Base-by-base conservation (phyloP, 2,113 vertebrate species). In the Acanthisitta chloris region DNA sequence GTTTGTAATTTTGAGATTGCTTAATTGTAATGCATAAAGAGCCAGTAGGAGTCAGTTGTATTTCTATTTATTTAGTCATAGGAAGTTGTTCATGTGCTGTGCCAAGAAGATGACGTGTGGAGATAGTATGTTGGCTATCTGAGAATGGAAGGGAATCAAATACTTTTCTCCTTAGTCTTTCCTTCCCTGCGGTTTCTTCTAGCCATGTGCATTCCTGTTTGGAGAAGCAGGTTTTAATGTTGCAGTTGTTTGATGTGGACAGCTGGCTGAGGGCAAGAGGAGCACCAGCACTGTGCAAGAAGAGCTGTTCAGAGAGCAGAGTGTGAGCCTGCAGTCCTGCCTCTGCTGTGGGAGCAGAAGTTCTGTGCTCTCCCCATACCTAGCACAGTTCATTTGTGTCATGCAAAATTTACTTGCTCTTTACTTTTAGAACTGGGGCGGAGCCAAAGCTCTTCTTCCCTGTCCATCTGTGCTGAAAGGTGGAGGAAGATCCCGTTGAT, bases 21-120 rank as follows among this genome's bases (percentile, higher is more conserved):
- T 86, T 92, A 81, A 84, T 79, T 92, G 43, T 65, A 72, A 76
- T 61, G 17, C 49, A 28, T 84, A 49, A 67, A 77, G 45, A 81
- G 20, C 64, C 66, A 78, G 36, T 48, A n/a, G 66, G 66, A 94
- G 65, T 93, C 92, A 70, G 46, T 76, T 92, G 81, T 92, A 90
- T 81, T 92, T 96, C 90, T 90, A 5, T 95, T 96, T 93, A 73
- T 62, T 91, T 88, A 92, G 66, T 76, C 88, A 54, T 45, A 92
- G 94, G 54, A 96, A 93, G 88, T 88, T 92, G 88, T 43, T 92
- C 2, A 1, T 62, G 88, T 91, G 54, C 79, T 66, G 71, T 81
- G 86, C 92, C 88, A 94, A 91, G 89, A 88, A 79, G 86, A 57
- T 95, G 86, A 88, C 79, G 70, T 67, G 82, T 93, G 86, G 88